phyloP scores from a whole-genome alignment of 2,113 vertebrate species.

The Pollachius pollachius region DNA sequence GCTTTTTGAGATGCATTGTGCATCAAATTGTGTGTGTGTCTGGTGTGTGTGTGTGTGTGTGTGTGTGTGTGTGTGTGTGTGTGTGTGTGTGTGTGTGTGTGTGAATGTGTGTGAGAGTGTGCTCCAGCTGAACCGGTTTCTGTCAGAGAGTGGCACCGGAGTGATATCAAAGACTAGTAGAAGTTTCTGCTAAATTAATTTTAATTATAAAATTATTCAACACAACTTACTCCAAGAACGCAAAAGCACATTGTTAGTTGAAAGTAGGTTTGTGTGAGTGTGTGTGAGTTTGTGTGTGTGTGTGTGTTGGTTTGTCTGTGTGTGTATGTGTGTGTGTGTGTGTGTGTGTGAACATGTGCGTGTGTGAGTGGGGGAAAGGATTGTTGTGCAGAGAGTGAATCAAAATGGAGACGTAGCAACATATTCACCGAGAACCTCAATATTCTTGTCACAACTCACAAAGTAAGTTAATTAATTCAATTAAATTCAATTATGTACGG shows the following conservation, averaged over 20 bases:
- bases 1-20: slow-evolving; percentile 19
- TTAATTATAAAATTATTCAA: too few species aligned
- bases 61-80: slow-evolving; percentile 2
- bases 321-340: background rate
- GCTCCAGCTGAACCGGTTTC: slow-evolving; percentile 19
- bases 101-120: slow-evolving; percentile 1
- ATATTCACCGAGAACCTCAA: too few species aligned
- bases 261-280: background rate
- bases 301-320: background rate
- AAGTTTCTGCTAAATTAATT: too few species aligned
- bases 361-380: slow-evolving; percentile 7
- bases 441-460: too few species aligned
- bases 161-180: too few species aligned
- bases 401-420: slow-evolving; percentile 29
- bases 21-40: slow-evolving; percentile 15
- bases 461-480: too few species aligned
- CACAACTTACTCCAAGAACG: too few species aligned
- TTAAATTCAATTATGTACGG: too few species aligned
- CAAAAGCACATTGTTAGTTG: too few species aligned
- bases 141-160: too few species aligned
- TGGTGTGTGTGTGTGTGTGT: background rate
- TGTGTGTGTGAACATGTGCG: background rate
- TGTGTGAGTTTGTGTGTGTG: slow-evolving; percentile 1
- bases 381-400: slow-evolving; percentile 15
- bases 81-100: slow-evolving; percentile 6